Conservation (phyloP, 2,797 vertebrate genomes). For the Pelobates cultripes region DNA sequence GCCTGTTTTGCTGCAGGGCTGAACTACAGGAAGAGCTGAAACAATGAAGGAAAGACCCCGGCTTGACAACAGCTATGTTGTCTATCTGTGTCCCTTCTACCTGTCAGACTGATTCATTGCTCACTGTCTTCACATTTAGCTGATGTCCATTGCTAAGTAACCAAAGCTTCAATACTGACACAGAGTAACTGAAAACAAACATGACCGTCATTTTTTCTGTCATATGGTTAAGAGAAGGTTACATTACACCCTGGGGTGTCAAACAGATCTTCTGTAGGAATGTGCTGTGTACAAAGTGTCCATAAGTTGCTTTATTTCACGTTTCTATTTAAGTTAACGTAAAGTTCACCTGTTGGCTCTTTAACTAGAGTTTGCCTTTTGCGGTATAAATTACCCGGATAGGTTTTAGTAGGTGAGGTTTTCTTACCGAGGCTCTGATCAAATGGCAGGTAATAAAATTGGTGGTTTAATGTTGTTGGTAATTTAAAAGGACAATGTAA, state of each 20-base stretch:
- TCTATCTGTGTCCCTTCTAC: slow-evolving; percentile 20
- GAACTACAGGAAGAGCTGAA: slow-evolving; percentile 30
- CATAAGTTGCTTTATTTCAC: not conserved
- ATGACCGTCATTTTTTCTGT: not conserved
- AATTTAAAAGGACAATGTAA: too few species aligned
- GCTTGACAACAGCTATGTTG: slow-evolving; percentile 48
- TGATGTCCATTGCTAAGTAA: slow-evolving; percentile 20
- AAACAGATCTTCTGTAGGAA: not conserved
- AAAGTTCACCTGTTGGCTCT: too few species aligned
- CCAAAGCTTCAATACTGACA: slow-evolving; percentile 39
- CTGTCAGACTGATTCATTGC: slow-evolving; percentile 40
- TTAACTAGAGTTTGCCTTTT: too few species aligned
- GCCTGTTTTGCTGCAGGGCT: slow-evolving; percentile 50
- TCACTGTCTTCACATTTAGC: slow-evolving; percentile 15
- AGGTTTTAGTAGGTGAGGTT: too few species aligned
- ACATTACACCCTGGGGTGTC: not conserved
- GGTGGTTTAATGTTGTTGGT: too few species aligned
- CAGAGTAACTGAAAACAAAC: slow-evolving; percentile 28
- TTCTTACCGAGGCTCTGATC: too few species aligned
- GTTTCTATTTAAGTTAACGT: not conserved
- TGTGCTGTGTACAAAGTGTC: not conserved
- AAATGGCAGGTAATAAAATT: too few species aligned
- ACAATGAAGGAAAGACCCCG: slow-evolving; percentile 45
- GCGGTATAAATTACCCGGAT: too few species aligned
- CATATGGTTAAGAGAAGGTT: not conserved